Percentiles rank a stretch among this genome's conserved stretches.
Conservation (phyloP, 64 coral and sea anemone genomes). For the Montipora foliosa region DNA sequence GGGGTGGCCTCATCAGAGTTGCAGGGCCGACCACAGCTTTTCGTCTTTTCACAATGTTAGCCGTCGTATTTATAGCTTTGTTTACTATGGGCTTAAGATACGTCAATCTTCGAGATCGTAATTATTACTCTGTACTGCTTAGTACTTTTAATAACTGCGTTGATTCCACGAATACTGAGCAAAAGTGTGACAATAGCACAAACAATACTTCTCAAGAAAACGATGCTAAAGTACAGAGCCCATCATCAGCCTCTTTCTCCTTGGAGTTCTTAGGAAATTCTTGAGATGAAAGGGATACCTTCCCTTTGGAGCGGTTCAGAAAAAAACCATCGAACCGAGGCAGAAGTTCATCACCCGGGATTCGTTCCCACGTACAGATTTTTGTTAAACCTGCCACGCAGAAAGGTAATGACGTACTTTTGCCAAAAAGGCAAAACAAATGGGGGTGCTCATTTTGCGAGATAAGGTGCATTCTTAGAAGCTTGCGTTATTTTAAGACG, state of each 20-base stretch:
- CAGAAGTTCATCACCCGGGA: too few species aligned
- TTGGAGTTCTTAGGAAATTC: background rate
- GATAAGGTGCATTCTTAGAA: too few species aligned
- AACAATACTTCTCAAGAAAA: background rate
- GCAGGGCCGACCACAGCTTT: constrained; percentile 51
- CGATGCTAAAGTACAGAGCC: background rate
- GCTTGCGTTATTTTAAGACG: too few species aligned
- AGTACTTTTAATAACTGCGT: constrained; percentile 30
- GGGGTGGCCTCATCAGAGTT: constrained; percentile 23
- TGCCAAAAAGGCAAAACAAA: too few species aligned
- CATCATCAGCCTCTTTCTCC: background rate
- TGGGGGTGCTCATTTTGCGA: too few species aligned
- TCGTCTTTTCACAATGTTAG: constrained; percentile 57
- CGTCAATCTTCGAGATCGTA: constrained; percentile 52
- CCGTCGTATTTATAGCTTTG: constrained; percentile 16
- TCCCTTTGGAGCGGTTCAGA: too few species aligned
- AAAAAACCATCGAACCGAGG: too few species aligned
- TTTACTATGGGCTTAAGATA: constrained; percentile 63
- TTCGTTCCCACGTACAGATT: too few species aligned
- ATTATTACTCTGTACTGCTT: constrained; percentile 55
- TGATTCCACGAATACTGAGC: background rate
- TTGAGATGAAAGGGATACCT: background rate
- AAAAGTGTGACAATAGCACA: background rate
- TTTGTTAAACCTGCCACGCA: too few species aligned
- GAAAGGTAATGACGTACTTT: too few species aligned